Evolutionary conservation across 2,888 invertebrate genomes (phyloP), one percentile per base, ranked within the genome.

Genomic region (Eurytoma californica): DNA sequence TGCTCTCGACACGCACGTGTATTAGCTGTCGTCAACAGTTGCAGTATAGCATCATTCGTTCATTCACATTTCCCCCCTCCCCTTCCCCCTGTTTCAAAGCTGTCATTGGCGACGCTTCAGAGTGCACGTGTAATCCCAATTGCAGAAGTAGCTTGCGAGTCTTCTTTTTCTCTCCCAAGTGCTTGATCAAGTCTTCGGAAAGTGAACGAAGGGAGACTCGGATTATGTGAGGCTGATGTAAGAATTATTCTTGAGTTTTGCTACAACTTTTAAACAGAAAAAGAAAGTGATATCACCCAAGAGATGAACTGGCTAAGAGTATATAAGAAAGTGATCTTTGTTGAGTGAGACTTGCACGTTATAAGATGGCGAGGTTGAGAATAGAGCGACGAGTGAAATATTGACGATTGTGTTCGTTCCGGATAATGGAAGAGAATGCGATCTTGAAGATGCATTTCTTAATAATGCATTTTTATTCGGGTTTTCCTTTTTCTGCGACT

Each of bases 231-330:
- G 30, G 69, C 49, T 75, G 72, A 61, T 70, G 60, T 53, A 73
- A 65, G 67, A 77, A 72, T 78, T 74, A 77, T 75, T 78, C 47
- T 67, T 61, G 57, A 74, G 39, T 58, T 79, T 77, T 76, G 69
- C 68, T 20, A 65, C 53, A 68, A 51, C 57, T 57, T 78, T 39
- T 39, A 67, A 81, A 67, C 20, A 47, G 58, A 75, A 65, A 55
- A 61, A 58, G 63, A 70, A 69, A 75, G 51, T 73, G 53, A 73
- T 63, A 80, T 72, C 67, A 70, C 74, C 51, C 70, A 66, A 60
- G 73, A 78, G 73, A 82, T 77, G 61, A 78, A 67, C 60, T 73
- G 69, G 77, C 70, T 78, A 55, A 80, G 57, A 80, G 57, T 72
- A 72, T 75, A 68, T 66, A 16, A 72, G 47, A 18, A 78, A 68